Percentiles rank a stretch among this genome's conserved stretches.
phyloP scores from a whole-genome alignment of 1,140 invertebrate species.

The Zophobas morio region DNA sequence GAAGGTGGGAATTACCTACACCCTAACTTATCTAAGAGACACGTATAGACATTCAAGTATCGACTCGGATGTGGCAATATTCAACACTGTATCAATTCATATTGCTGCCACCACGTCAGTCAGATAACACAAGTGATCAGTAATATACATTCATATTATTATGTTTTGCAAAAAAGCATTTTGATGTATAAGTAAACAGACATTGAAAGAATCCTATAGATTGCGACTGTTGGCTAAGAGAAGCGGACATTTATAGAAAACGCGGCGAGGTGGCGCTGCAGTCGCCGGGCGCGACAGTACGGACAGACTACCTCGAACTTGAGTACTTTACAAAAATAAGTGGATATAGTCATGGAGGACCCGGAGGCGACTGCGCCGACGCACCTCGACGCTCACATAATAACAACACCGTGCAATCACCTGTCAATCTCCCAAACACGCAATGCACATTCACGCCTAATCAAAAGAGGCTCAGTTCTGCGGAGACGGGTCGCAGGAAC shows the following conservation, averaged over 20 bases:
- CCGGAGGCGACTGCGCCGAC: conserved; percentile 12
- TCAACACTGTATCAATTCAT: conserved; percentile 57
- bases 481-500: conserved; percentile 51
- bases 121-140: conserved; percentile 56
- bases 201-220: conserved; percentile 62
- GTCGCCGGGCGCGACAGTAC: conserved; percentile 31
- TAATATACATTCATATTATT: conserved; percentile 56
- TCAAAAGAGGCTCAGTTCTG: conserved; percentile 62
- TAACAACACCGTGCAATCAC: conserved; percentile 63
- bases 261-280: conserved; percentile 23
- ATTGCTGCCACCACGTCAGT: conserved; percentile 54
- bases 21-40: conserved; percentile 52
- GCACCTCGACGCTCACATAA: conserved; percentile 43
- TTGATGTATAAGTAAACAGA: conserved; percentile 59
- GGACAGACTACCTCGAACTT: conserved; percentile 41
- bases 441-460: conserved; percentile 58
- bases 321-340: conserved; percentile 44
- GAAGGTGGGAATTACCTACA: conserved; percentile 54
- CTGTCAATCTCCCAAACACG: conserved; percentile 62
- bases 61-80: conserved; percentile 49
- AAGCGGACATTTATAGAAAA: conserved; percentile 64
- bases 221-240: conserved; percentile 64
- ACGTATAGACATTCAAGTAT: conserved; percentile 51
- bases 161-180: conserved; percentile 59
- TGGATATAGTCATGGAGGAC: conserved; percentile 40